A percentile compares a stretch with the other conserved stretches of the same genome.
These are phyloP conservation scores for Philereme vetulata DNA, from an alignment of 2,888 invertebrate species.

Conservation along the genomic window DNA sequence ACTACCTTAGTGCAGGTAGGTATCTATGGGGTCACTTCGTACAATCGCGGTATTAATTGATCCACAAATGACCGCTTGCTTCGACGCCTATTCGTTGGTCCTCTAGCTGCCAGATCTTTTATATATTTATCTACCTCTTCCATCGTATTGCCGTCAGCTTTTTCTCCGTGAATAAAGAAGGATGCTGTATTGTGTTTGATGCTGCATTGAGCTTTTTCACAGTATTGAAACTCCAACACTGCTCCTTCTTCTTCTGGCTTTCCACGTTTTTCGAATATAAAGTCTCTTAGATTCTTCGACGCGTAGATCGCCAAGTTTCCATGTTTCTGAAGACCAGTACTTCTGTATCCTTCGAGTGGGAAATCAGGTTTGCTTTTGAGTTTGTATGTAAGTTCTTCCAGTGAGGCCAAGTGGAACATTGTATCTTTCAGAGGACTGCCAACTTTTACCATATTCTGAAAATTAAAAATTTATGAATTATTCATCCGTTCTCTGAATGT, in stretches of 20 bases:
- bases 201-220: neutral
- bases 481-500: neutral
- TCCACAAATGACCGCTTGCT: constrained; percentile 4
- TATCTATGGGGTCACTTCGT: too few species aligned
- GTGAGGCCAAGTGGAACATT: constrained; percentile 6
- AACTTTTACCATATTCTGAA: constrained; percentile 12
- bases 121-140: constrained; percentile 16
- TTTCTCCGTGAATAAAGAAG: constrained; percentile 24
- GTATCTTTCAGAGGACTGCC: constrained; percentile 7
- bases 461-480: neutral
- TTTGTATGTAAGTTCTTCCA: constrained; percentile 13
- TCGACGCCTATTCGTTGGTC: neutral
- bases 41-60: neutral
- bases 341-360: constrained; percentile 40
- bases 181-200: constrained; percentile 15
- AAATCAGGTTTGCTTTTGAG: constrained; percentile 32
- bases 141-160: constrained; percentile 8
- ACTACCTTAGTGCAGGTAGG: too few species aligned
- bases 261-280: constrained; percentile 42
- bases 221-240: constrained; percentile 43
- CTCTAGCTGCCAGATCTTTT: neutral
- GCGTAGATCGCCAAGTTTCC: constrained; percentile 50
- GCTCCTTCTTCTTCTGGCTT: constrained; percentile 48
- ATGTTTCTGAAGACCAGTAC: constrained; percentile 40
- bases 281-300: constrained; percentile 50